Evolutionary conservation across 2,113 vertebrate species (phyloP).

Genomic region (Oncorhynchus mykiss): DNA sequence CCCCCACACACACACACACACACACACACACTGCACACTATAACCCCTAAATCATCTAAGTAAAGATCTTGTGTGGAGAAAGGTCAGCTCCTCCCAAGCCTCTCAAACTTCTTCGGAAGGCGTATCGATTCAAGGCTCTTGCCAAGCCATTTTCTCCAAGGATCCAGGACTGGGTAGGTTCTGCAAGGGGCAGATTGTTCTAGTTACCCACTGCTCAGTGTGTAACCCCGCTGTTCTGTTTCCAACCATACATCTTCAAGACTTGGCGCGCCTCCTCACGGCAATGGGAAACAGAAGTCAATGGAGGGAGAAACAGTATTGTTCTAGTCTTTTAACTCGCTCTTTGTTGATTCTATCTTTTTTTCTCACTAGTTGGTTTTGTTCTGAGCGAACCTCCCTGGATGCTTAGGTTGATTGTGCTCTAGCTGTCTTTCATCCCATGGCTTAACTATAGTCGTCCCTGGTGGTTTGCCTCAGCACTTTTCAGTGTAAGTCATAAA

Average conservation of each 20-base stretch:
- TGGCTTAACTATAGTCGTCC: neutral
- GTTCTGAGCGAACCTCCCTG: neutral
- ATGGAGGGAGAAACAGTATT: slow-evolving; percentile 9
- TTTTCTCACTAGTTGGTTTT: neutral
- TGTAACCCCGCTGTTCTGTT: slow-evolving; percentile 35
- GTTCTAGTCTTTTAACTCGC: neutral
- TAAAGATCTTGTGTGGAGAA: neutral
- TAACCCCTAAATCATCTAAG: neutral
- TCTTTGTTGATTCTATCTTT: neutral
- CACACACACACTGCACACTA: no score
- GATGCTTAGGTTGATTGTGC: neutral
- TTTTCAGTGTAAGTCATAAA: slow-evolving; percentile 15
- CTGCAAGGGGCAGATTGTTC: slow-evolving; percentile 58
- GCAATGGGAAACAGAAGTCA: slow-evolving; percentile 40
- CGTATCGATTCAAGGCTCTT: slow-evolving; percentile 10
- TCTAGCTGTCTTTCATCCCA: neutral
- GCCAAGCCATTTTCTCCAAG: slow-evolving; percentile 58
- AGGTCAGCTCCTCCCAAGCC: neutral
- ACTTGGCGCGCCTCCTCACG: slow-evolving; percentile 49
- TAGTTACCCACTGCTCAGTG: slow-evolving; percentile 53
- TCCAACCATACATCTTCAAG: slow-evolving; percentile 45
- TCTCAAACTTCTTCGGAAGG: neutral
- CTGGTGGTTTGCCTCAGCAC: slow-evolving; percentile 17
- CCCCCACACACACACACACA: neutral
- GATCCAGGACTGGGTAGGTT: slow-evolving; percentile 31